Conservation (phyloP, 2,888 invertebrate species). For the Phrixothrix hirtus region DNA sequence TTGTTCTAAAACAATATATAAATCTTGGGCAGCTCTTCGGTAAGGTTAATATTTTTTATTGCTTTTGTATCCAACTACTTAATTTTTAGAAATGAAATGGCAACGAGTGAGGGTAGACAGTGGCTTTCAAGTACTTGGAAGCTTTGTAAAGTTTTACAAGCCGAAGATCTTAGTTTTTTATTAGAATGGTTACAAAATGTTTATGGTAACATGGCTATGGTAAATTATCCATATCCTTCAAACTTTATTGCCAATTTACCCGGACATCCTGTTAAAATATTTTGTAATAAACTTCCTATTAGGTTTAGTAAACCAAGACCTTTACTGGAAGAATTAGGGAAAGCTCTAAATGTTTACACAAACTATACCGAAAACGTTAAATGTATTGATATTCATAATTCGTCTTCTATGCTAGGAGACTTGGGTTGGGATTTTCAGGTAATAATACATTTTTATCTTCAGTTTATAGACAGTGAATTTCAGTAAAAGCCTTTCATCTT, state of each 20-base stretch:
- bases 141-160: conserved; percentile 72
- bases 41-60: conserved; percentile 53
- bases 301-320: conserved; percentile 56
- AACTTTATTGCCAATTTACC: conserved; percentile 84
- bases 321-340: conserved; percentile 66
- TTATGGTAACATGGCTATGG: conserved; percentile 87
- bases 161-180: conserved; percentile 61
- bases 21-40: conserved; percentile 80
- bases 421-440: conserved; percentile 85
- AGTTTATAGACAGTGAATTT: neutral
- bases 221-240: conserved; percentile 90
- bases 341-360: conserved; percentile 74
- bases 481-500: neutral
- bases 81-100: conserved; percentile 57
- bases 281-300: conserved; percentile 62
- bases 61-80: conserved; percentile 13
- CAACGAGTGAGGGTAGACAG: conserved; percentile 66
- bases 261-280: conserved; percentile 75
- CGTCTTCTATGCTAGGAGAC: conserved; percentile 66
- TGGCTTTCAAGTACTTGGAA: conserved; percentile 75
- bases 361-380: conserved; percentile 76
- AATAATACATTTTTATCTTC: conserved; percentile 27
- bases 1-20: conserved; percentile 73
- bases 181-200: conserved; percentile 73
- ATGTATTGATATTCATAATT: conserved; percentile 68